Percentiles rank a stretch among this genome's conserved stretches.
Evolutionary conservation across 2,888 invertebrate genomes (phyloP).

Genomic region (Scotopteryx bipunctaria): DNA sequence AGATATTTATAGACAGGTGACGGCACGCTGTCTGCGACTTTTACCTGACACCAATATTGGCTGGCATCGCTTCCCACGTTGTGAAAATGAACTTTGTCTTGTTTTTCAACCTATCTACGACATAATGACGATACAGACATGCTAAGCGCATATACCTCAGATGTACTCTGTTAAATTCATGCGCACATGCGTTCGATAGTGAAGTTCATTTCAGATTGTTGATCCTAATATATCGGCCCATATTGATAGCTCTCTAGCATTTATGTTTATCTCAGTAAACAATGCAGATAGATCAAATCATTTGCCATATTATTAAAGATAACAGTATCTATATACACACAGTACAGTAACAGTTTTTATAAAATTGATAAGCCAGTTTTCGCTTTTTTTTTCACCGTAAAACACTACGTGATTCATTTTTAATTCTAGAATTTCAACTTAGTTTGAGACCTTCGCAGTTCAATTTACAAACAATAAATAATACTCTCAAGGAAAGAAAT

Average conservation of each 20-base stretch:
- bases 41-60: slow-evolving; percentile 13
- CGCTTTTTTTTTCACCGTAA: neutral
- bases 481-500: slow-evolving; percentile 29
- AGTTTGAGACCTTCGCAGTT: slow-evolving; percentile 6
- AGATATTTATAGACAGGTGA: slow-evolving; percentile 12
- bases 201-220: slow-evolving; percentile 61
- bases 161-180: slow-evolving; percentile 47
- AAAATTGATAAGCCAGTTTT: slow-evolving; percentile 11
- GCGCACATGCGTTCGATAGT: slow-evolving; percentile 59
- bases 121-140: slow-evolving; percentile 18
- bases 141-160: slow-evolving; percentile 24
- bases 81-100: slow-evolving; percentile 24
- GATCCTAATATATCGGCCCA: slow-evolving; percentile 47
- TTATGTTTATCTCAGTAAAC: slow-evolving; percentile 9
- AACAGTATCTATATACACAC: slow-evolving; percentile 2
- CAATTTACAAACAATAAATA: slow-evolving; percentile 26
- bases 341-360: slow-evolving; percentile 17
- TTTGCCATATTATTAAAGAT: neutral
- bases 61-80: slow-evolving; percentile 19
- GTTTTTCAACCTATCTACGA: slow-evolving; percentile 27
- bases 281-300: slow-evolving; percentile 10
- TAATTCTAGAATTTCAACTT: slow-evolving; percentile 3
- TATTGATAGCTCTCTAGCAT: slow-evolving; percentile 1
- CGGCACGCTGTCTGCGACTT: slow-evolving; percentile 21
- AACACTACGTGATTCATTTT: neutral